Percentiles rank a stretch among this genome's conserved stretches.
Evolutionary conservation across 1,140 invertebrate genomes (phyloP).

Genomic region (Berghia stephanieae): DNA sequence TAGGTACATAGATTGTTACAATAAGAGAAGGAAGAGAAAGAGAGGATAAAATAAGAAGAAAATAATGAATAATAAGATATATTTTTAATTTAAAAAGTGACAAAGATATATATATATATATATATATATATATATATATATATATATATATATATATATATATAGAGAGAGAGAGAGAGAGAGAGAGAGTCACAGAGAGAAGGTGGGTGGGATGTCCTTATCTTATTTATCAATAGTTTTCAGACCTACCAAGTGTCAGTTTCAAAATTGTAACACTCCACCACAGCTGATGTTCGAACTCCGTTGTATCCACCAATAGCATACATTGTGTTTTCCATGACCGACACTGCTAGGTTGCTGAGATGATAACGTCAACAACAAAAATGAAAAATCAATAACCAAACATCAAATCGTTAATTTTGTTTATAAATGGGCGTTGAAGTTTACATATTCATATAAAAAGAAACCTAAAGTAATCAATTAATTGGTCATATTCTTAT

Average conservation of each 20-base stretch:
- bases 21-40: not conserved
- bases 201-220: no score
- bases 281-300: slow-evolving; percentile 74
- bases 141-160: not conserved
- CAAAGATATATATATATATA: not conserved
- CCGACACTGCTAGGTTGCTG: slow-evolving; percentile 28
- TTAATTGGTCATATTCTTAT: no score
- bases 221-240: no score
- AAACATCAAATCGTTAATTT: no score
- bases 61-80: not conserved
- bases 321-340: slow-evolving; percentile 40
- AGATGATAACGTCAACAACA: no score
- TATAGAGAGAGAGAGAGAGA: not conserved
- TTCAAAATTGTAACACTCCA: slow-evolving; percentile 80
- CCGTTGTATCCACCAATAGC: slow-evolving; percentile 79
- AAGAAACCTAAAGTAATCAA: no score
- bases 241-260: slow-evolving; percentile 76
- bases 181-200: no score
- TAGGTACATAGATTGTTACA: not conserved
- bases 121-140: not conserved
- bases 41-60: not conserved
- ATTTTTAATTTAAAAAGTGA: not conserved
- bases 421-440: no score
- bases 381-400: no score
- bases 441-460: no score